Percentiles rank a stretch among this genome's conserved stretches.
Evolutionary conservation across 2,888 invertebrate species (phyloP).

Genomic region (Empis livida): DNA sequence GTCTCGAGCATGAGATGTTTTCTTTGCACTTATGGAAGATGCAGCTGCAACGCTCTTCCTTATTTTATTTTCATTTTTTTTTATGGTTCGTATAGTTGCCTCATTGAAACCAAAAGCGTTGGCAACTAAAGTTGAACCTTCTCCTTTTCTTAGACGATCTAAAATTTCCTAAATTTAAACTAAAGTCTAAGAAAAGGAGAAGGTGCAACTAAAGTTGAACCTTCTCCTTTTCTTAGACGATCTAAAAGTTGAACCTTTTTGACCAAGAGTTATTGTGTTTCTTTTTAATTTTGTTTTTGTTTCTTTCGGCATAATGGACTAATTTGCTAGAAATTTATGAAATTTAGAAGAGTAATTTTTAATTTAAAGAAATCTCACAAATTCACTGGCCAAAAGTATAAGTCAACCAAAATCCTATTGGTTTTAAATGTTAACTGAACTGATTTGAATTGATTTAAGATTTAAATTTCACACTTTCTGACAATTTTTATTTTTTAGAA

Average conservation of each 20-base stretch:
- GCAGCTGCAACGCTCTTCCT: not conserved
- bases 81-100: conserved; percentile 13
- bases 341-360: not conserved
- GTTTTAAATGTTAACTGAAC: not conserved
- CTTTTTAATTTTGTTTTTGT: not conserved
- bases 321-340: not conserved
- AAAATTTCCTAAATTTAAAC: not conserved
- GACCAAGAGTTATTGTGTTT: not conserved
- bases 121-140: conserved; percentile 12
- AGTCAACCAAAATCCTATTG: not conserved
- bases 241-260: conserved; percentile 2
- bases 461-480: not conserved
- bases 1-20: conserved; percentile 1
- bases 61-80: conserved; percentile 9
- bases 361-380: not conserved
- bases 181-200: too few species aligned
- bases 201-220: conserved; percentile 12
- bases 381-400: too few species aligned
- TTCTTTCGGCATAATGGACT: not conserved
- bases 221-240: conserved; percentile 5
- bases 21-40: not conserved
- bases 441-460: not conserved
- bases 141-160: not conserved
- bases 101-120: conserved; percentile 12
- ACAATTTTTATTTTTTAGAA: not conserved